A percentile compares a stretch with the other conserved stretches of the same genome.
These are phyloP conservation scores for Allolobophora icterica DNA, from an alignment of 2,888 invertebrate species.

Conservation along the genomic window DNA sequence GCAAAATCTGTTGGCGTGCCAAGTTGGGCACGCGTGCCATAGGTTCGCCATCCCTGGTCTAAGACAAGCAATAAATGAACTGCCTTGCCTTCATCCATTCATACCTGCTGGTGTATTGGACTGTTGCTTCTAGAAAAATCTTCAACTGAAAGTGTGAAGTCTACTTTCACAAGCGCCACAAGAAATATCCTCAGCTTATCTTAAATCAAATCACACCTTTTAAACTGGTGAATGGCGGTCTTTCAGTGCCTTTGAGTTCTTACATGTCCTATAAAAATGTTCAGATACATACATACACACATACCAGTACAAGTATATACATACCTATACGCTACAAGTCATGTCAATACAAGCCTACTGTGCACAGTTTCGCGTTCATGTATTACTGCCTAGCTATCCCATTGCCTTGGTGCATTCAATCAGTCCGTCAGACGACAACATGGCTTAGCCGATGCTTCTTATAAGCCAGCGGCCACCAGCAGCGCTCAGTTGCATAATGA, in stretches of 20 bases:
- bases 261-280: neutral
- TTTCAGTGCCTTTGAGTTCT: neutral
- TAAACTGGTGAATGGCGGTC: neutral
- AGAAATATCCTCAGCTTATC: neutral
- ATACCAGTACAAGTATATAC: neutral
- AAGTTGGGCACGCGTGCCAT: too few species aligned
- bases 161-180: too few species aligned
- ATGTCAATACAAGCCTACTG: neutral
- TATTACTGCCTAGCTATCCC: neutral
- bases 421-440: neutral
- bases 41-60: too few species aligned
- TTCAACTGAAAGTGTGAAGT: too few species aligned
- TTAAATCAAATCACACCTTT: neutral
- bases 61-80: too few species aligned
- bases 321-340: neutral
- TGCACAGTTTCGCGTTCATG: neutral
- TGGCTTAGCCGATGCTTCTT: neutral
- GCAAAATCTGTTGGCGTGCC: too few species aligned
- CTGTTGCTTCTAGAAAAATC: too few species aligned
- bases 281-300: neutral
- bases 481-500: constrained; percentile 10
- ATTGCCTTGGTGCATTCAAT: neutral
- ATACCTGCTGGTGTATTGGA: too few species aligned
- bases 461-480: neutral
- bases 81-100: too few species aligned